Percentiles rank a stretch among this genome's conserved stretches.
phyloP scores from a whole-genome alignment of 2,888 invertebrate species.

The Limnephilus auricula region DNA sequence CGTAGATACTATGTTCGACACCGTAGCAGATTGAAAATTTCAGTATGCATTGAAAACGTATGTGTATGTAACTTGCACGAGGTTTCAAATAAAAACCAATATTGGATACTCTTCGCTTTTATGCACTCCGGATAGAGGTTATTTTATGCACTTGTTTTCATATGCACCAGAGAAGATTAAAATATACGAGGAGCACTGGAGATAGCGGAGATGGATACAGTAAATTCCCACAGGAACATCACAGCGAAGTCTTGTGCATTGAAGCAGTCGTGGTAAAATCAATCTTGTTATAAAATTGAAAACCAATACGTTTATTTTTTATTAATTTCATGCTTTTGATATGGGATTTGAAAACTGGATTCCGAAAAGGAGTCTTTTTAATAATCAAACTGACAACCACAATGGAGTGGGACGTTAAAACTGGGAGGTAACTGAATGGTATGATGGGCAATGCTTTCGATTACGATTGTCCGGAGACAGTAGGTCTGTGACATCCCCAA shows the following conservation, averaged over 20 bases:
- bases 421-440: not conserved
- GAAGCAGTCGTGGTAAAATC: not conserved
- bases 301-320: not conserved
- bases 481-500: no score
- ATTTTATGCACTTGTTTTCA: not conserved
- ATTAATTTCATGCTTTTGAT: not conserved
- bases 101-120: not conserved
- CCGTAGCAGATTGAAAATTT: not conserved
- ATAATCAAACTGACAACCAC: not conserved
- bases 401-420: not conserved
- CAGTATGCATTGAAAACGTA: not conserved
- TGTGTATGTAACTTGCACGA: not conserved
- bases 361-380: not conserved
- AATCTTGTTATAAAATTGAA: not conserved
- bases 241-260: not conserved
- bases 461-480: no score
- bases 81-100: not conserved
- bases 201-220: not conserved
- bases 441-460: no score
- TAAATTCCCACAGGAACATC: not conserved
- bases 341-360: not conserved
- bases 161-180: not conserved
- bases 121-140: not conserved
- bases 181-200: not conserved
- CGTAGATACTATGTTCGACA: not conserved